Conservation (phyloP, 35 echinoderm and acorn worm genomes). For the Strongylocentrotus purpuratus region DNA sequence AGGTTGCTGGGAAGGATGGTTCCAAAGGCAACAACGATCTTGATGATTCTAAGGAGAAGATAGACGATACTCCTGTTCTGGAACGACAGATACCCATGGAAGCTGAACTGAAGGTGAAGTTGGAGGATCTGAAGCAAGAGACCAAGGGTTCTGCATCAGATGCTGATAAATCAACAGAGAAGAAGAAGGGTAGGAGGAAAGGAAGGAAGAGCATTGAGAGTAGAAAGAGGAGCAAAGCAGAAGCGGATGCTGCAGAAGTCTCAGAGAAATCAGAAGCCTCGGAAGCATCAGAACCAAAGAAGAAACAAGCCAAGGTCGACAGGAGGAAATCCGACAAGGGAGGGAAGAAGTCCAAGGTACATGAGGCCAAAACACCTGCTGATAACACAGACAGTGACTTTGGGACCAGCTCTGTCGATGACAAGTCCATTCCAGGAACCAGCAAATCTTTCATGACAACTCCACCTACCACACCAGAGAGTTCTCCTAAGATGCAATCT, state of each 20-base stretch:
- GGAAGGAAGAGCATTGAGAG: conserved; percentile 41
- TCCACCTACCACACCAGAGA: conserved; percentile 94
- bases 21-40: conserved; percentile 32
- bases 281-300: conserved; percentile 45
- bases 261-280: conserved; percentile 45
- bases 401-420: background rate
- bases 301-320: conserved; percentile 56
- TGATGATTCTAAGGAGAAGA: conserved; percentile 27
- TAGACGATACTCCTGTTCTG: conserved; percentile 31
- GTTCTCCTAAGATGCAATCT: conserved; percentile 56
- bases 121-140: conserved; percentile 33
- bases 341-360: conserved; percentile 13
- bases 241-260: conserved; percentile 34
- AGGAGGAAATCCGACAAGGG: conserved; percentile 42
- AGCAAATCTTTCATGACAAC: conserved; percentile 59
- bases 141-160: conserved; percentile 24
- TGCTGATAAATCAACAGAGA: conserved; percentile 39
- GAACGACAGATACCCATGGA: conserved; percentile 48
- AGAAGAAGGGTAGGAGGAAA: conserved; percentile 52
- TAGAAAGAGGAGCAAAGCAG: conserved; percentile 51
- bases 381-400: conserved; percentile 38
- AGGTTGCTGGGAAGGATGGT: conserved; percentile 12
- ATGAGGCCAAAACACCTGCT: background rate
- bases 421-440: conserved; percentile 18
- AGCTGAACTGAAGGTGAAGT: conserved; percentile 51